Evolutionary conservation across 2,888 invertebrate genomes (phyloP), one percentile per base, ranked within the genome.

Genomic region (Orgyia antiqua): DNA sequence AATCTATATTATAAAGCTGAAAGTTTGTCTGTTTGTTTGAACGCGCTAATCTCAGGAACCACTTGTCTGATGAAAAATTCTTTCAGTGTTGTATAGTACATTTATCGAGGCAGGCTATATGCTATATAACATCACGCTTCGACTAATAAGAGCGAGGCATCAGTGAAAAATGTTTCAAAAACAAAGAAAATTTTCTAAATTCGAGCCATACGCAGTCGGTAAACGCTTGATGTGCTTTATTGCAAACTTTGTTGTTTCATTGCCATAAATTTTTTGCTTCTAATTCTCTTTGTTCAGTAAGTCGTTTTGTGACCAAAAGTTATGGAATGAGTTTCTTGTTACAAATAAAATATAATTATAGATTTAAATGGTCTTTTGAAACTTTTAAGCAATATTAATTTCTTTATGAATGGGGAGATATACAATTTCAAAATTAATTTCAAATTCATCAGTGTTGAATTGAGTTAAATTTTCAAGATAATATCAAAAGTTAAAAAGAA

Each of bases 231-330:
- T n/a, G n/a, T n/a, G n/a, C n/a, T n/a, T n/a, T n/a, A n/a, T 73
- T 70, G 78, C 77, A 82, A 80, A 80, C 78, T 70, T 67, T 67
- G 71, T 72, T 76, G 74, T 82, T 77, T 72, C 66, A 45, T 62
- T 73, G 72, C 79, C 76, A 83, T 80, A 80, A 79, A 83, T 82
- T 82, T 82, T 80, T 78, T 80, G 75, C 68, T 72, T 80, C 79
- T 82, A 80, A 80, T 84, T 82, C 77, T 78, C 77, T 74, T 78
- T 79, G 77, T 82, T 78, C 78, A 80, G 77, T 76, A 74, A 64
- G 74, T 68, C 77, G 69, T 79, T 80, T 76, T 76, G 78, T 78
- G 79, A 80, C 79, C 80, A 80, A 83, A 83, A 83, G 80, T 77
- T 60, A 61, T 62, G 68, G 58, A 82, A 82, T 76, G 79, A 76